Percentiles rank a stretch among this genome's conserved stretches.
Conservation (phyloP, 1,140 invertebrate species). For the Diuraphis noxia region DNA sequence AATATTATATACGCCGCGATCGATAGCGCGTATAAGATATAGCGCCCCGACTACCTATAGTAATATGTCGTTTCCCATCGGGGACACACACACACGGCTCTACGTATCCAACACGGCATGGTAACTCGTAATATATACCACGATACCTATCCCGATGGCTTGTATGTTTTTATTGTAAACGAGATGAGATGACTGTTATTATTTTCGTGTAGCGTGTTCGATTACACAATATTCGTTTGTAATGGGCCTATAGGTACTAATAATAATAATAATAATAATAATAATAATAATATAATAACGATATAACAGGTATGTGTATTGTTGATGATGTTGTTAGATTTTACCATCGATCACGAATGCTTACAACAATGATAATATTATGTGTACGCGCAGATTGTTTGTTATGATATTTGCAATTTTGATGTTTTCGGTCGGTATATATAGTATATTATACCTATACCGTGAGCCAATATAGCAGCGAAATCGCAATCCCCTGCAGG, state of each 20-base stretch:
- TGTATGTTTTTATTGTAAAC: not conserved
- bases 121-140: not conserved
- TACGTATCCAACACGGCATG: not conserved
- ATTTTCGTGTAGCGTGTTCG: not conserved
- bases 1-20: not conserved
- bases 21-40: not conserved
- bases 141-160: not conserved
- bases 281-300: not conserved
- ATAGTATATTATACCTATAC: too few relatives aligned
- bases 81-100: not conserved
- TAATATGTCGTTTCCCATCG: not conserved
- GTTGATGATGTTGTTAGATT: not conserved
- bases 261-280: too few relatives aligned
- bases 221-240: not conserved
- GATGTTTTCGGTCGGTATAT: not conserved
- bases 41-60: not conserved
- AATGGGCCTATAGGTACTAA: too few relatives aligned
- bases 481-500: not conserved
- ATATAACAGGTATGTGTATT: too few relatives aligned
- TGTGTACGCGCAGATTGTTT: too few relatives aligned
- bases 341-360: not conserved
- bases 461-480: not conserved
- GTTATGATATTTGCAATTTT: too few relatives aligned
- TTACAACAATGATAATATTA: not conserved
- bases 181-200: not conserved